Evolutionary conservation across 2,113 vertebrate genomes (phyloP), one percentile per base, ranked within the genome.

Genomic region (Passer montanus): DNA sequence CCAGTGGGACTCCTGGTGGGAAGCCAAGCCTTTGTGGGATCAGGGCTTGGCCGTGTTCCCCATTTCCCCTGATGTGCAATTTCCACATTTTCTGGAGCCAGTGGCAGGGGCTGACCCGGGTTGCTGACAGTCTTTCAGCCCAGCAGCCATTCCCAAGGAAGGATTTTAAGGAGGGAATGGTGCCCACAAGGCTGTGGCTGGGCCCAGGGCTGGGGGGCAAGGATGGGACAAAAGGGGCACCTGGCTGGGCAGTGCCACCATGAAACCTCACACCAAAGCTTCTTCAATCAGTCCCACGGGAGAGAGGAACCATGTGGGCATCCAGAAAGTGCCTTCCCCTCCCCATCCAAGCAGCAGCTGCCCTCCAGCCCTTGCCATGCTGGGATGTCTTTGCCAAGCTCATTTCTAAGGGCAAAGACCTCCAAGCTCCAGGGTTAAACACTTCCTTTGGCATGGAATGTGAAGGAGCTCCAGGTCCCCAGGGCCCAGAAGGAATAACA

Each of bases 221-320:
- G 47, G 49, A 16, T 3, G 59, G 43, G 23, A 47, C 50, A 50
- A 13, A 67, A 84, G 81, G 69, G 58, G 64, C 58, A 41, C 28
- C 41, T 47, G 41, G 1, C 44, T 79, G 62, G 56, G 44, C 9
- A 6, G 62, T 62, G 44, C 30, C 33, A 39, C 23, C 1, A 1
- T 1, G 12, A 66, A 81, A n/a, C 68, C 12, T 89, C 76, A 69
- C 41, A 26, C 62, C 59, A 89, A n/a, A 31, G 24, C 35, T 47
- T 67, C 33, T 31, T 24, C 1, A 27, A 7, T 21, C 43, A 13
- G 14, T 35, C 23, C 35, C 27, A 24, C 0, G 0, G 35, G 37
- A 70, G 22, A 69, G 11, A 59, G 81, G 49, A 67, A 41, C 58
- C 21, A 3, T 23, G 19, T 15, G 76, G 30, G 44, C 30, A 81